Conservation (phyloP, 2,797 vertebrate species). For the Trematomus bernacchii region DNA sequence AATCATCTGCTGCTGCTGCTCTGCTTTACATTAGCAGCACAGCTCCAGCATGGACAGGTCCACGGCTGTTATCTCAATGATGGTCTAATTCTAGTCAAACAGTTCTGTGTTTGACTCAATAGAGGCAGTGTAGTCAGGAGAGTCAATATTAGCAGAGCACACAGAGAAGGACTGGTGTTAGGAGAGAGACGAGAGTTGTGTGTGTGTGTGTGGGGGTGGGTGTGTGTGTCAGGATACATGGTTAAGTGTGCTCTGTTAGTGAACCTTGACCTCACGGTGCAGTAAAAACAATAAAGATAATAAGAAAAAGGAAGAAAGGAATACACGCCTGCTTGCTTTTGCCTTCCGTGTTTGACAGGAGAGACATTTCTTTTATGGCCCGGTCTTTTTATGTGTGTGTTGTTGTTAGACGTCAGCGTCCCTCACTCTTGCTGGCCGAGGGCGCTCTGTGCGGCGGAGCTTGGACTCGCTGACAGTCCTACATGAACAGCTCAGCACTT, state of each 20-base stretch:
- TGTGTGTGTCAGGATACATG: slow-evolving; percentile 63
- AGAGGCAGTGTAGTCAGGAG: slow-evolving; percentile 90
- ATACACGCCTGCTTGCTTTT: slow-evolving; percentile 69
- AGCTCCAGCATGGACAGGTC: slow-evolving; percentile 78
- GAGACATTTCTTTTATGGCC: slow-evolving; percentile 71
- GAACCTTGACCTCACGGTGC: slow-evolving; percentile 80
- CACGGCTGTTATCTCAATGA: slow-evolving; percentile 85
- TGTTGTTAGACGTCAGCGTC: slow-evolving; percentile 61
- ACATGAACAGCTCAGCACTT: slow-evolving; percentile 56
- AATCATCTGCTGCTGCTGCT: slow-evolving; percentile 46
- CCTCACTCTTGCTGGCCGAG: slow-evolving; percentile 20
- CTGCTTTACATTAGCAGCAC: slow-evolving; percentile 72
- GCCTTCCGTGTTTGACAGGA: slow-evolving; percentile 69
- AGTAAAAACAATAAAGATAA: slow-evolving; percentile 79
- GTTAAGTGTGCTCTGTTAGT: slow-evolving; percentile 75
- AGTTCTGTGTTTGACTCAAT: slow-evolving; percentile 90
- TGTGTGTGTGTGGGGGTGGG: slow-evolving; percentile 37
- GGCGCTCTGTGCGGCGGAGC: slow-evolving; percentile 38
- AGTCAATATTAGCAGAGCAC: slow-evolving; percentile 98
- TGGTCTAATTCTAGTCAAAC: slow-evolving; percentile 92
- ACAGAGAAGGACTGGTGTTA: slow-evolving; percentile 87
- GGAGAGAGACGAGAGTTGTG: slow-evolving; percentile 80
- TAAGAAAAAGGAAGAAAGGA: slow-evolving; percentile 77
- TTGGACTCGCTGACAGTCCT: slow-evolving; percentile 59
- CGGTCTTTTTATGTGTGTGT: slow-evolving; percentile 62